Conservation (phyloP, 2,888 invertebrate species). For the Eupithecia vulgata region DNA sequence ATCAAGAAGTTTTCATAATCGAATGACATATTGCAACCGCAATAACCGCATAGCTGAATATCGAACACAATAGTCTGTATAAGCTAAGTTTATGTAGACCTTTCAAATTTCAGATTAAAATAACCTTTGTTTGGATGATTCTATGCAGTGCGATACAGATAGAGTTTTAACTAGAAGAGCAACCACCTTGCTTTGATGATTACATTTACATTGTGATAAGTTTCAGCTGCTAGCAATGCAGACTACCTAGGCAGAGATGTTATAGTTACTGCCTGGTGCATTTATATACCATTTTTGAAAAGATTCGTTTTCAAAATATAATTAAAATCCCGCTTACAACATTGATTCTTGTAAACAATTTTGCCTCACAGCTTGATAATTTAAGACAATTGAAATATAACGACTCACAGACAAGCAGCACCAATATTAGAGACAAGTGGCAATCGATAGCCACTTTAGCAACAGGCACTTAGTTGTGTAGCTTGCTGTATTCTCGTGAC, state of each 20-base stretch:
- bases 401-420: slow-evolving; percentile 40
- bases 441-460: slow-evolving; percentile 64
- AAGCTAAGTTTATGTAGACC: not conserved
- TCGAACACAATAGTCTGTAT: slow-evolving; percentile 11
- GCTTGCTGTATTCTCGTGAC: slow-evolving; percentile 66
- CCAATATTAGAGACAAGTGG: slow-evolving; percentile 54
- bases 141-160: not conserved
- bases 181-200: not conserved
- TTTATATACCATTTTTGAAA: not conserved
- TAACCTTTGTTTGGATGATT: not conserved
- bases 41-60: slow-evolving; percentile 36
- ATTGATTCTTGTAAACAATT: not conserved
- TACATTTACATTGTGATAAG: too few relatives aligned
- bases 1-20: slow-evolving; percentile 35
- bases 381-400: slow-evolving; percentile 31
- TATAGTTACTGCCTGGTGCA: not conserved
- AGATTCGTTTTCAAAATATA: not conserved
- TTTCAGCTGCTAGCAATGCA: too few relatives aligned
- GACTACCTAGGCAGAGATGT: too few relatives aligned
- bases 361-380: slow-evolving; percentile 14
- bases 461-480: slow-evolving; percentile 59
- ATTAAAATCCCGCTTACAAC: not conserved
- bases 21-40: slow-evolving; percentile 33
- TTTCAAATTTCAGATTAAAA: not conserved
- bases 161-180: not conserved